These are phyloP conservation scores for Drosophila busckii DNA, from an alignment of 1,140 invertebrate species.

Conservation along the genomic window DNA sequence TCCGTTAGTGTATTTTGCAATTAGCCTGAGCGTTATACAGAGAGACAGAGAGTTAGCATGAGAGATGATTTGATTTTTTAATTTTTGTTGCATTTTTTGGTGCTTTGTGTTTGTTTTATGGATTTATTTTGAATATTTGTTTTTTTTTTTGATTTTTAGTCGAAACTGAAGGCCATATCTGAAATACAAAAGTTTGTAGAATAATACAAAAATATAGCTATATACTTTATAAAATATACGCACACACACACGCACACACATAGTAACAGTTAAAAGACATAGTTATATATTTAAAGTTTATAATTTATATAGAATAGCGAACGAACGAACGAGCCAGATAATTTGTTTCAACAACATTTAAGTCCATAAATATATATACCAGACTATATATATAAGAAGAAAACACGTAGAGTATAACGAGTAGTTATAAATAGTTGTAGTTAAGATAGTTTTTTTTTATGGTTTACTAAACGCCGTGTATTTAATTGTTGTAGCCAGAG, in stretches of 20 bases:
- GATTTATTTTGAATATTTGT: conserved; percentile 41
- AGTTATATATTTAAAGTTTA: conserved; percentile 25
- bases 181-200: conserved; percentile 72
- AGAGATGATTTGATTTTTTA: conserved; percentile 41
- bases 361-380: conserved; percentile 31
- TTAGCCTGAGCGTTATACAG: conserved; percentile 28
- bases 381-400: conserved; percentile 37
- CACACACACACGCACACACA: conserved; percentile 43
- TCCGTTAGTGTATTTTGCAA: conserved; percentile 35
- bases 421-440: conserved; percentile 35
- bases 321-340: conserved; percentile 69
- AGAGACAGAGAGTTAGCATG: too few relatives aligned
- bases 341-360: conserved; percentile 70
- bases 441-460: conserved; percentile 28
- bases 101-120: conserved; percentile 35
- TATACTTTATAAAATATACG: conserved; percentile 25
- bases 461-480: conserved; percentile 22
- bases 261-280: conserved; percentile 20
- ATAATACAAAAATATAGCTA: conserved; percentile 28
- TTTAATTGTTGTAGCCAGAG: conserved; percentile 14
- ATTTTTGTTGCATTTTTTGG: conserved; percentile 42
- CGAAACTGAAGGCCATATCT: conserved; percentile 79
- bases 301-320: conserved; percentile 25
- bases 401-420: conserved; percentile 69
- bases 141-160: conserved; percentile 54